These are phyloP conservation scores for Trachelipus rathkii DNA, from an alignment of 1,140 invertebrate species.

Conservation along the genomic window DNA sequence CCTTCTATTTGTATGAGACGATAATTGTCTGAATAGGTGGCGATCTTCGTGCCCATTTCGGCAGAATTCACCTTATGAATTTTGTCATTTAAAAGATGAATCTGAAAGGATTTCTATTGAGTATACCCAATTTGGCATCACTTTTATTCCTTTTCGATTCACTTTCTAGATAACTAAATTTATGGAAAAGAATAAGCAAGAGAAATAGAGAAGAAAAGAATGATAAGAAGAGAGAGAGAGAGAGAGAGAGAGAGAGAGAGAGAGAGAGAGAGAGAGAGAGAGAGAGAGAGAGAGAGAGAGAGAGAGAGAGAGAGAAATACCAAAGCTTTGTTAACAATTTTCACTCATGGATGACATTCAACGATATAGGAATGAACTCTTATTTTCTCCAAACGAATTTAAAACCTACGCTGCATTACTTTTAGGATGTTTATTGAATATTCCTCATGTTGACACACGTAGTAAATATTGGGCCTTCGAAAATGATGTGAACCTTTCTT, in stretches of 20 bases:
- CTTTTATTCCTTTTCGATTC: not conserved
- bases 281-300: too few relatives aligned
- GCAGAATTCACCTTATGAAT: not conserved
- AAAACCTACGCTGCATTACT: too few relatives aligned
- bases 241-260: too few relatives aligned
- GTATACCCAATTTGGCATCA: not conserved
- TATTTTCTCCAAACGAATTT: too few relatives aligned
- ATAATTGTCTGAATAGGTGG: conserved; percentile 5
- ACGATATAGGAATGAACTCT: not conserved
- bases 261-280: too few relatives aligned
- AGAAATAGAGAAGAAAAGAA: too few relatives aligned
- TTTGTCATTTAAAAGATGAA: not conserved
- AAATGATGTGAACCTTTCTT: not conserved
- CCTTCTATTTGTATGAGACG: not conserved
- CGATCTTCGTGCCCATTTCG: not conserved
- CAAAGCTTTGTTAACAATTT: conserved; percentile 7
- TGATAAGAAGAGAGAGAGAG: too few relatives aligned
- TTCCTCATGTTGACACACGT: not conserved
- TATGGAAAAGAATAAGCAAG: not conserved
- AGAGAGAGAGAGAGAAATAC: not conserved
- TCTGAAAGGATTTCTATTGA: not conserved
- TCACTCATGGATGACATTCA: conserved; percentile 7
- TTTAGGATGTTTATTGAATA: not conserved
- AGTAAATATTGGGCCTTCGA: not conserved
- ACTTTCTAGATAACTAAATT: conserved; percentile 7